Conservation (phyloP, 2,888 invertebrate genomes). For the Rhagium mordax region DNA sequence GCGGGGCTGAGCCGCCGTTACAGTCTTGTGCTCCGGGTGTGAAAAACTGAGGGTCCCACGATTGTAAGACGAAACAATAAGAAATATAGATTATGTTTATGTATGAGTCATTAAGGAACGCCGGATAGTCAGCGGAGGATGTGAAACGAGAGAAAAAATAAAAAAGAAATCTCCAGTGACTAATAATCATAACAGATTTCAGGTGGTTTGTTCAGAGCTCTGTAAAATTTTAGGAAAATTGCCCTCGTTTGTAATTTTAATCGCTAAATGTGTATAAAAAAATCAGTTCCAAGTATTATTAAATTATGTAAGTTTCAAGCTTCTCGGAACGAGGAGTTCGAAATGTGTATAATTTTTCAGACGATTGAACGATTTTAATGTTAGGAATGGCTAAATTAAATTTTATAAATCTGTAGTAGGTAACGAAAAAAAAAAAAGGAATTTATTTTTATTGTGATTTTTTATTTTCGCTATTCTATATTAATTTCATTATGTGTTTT, state of each 20-base stretch:
- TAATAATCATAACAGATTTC: conserved; percentile 14
- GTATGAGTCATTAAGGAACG: conserved; percentile 61
- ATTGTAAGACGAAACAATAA: conserved; percentile 58
- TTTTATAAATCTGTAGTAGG: too few species aligned
- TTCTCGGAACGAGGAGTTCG: too few species aligned
- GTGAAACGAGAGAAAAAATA: conserved; percentile 44
- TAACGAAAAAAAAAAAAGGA: too few species aligned
- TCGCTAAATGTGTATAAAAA: not conserved
- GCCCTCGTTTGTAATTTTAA: not conserved
- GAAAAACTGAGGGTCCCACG: conserved; percentile 61
- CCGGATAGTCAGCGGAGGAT: conserved; percentile 48
- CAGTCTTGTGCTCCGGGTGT: conserved; percentile 62
- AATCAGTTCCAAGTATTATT: not conserved
- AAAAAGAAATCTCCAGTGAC: conserved; percentile 36
- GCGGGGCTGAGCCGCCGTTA: conserved; percentile 55
- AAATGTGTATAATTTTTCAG: too few species aligned
- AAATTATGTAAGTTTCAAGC: too few species aligned
- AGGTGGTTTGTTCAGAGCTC: not conserved
- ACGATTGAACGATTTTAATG: too few species aligned
- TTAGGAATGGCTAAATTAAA: too few species aligned
- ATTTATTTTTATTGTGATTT: too few species aligned
- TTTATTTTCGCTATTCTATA: too few species aligned
- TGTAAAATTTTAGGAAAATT: not conserved
- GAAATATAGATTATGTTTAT: conserved; percentile 62
- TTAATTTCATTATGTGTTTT: too few species aligned